These are phyloP conservation scores for Channa maculata DNA, from an alignment of 2,113 vertebrate species.

Conservation along the genomic window DNA sequence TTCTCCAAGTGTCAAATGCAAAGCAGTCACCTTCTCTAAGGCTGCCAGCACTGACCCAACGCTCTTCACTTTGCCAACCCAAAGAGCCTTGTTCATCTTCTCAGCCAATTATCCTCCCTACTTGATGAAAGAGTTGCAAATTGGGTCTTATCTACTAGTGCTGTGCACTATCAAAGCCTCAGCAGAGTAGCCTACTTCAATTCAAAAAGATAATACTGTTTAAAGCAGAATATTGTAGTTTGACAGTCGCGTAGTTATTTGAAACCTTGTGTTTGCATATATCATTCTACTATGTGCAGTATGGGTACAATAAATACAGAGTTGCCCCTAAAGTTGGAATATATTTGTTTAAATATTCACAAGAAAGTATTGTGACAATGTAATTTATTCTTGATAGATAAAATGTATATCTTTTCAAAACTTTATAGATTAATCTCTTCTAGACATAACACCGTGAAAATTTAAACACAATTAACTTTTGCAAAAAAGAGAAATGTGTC, in stretches of 20 bases:
- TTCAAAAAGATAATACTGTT: slow-evolving; percentile 27
- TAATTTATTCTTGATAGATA: too few relatives aligned
- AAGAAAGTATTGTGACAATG: too few relatives aligned
- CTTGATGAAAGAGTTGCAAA: slow-evolving; percentile 58
- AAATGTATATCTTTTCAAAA: too few relatives aligned
- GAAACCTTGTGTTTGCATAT: slow-evolving; percentile 9
- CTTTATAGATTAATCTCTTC: too few relatives aligned
- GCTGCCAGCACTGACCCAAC: slow-evolving; percentile 32
- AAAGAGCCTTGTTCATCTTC: slow-evolving; percentile 41
- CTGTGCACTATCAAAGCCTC: slow-evolving; percentile 30
- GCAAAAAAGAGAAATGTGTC: too few relatives aligned
- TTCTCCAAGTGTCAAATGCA: slow-evolving; percentile 27
- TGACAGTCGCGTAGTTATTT: neutral
- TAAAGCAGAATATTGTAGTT: neutral
- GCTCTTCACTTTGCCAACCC: slow-evolving; percentile 43
- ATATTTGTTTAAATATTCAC: too few relatives aligned
- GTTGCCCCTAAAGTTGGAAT: too few relatives aligned
- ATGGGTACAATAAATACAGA: neutral
- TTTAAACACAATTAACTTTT: too few relatives aligned
- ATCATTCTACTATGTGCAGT: neutral
- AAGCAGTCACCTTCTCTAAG: slow-evolving; percentile 9
- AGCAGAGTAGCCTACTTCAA: slow-evolving; percentile 10
- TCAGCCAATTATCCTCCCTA: slow-evolving; percentile 37
- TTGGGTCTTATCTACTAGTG: slow-evolving; percentile 24
- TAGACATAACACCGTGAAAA: too few relatives aligned